These are phyloP conservation scores for Novumbra hubbsi DNA, from an alignment of 2,797 vertebrate genomes.

Conservation along the genomic window DNA sequence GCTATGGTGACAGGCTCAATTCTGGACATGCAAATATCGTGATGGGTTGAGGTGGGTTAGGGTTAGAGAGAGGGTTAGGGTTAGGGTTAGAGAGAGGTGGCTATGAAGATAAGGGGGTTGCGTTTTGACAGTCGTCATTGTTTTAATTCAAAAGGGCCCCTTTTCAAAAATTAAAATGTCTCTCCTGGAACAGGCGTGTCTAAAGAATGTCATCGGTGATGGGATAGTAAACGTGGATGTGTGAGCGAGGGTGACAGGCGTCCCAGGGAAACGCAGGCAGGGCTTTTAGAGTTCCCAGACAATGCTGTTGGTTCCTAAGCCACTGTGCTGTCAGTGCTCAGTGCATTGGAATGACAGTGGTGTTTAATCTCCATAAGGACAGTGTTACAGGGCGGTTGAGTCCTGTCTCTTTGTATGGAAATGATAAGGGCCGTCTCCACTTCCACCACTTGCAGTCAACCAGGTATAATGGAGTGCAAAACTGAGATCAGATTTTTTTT, in stretches of 20 bases:
- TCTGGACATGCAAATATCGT: slow-evolving; percentile 20
- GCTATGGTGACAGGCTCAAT: slow-evolving; percentile 40
- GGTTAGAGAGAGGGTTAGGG: slow-evolving; percentile 27
- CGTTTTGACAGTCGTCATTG: slow-evolving; percentile 44
- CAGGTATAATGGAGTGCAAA: background rate
- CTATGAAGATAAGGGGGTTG: slow-evolving; percentile 31
- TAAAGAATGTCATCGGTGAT: slow-evolving; percentile 34
- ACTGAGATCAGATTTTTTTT: background rate
- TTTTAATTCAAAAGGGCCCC: slow-evolving; percentile 44
- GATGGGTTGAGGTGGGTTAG: slow-evolving; percentile 5
- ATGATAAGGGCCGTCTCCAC: background rate
- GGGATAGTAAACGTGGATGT: slow-evolving; percentile 15
- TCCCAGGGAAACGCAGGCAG: slow-evolving; percentile 16
- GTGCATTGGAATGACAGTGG: background rate
- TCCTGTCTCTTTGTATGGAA: background rate
- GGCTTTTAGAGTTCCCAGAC: slow-evolving; percentile 29
- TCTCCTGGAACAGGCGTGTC: slow-evolving; percentile 20
- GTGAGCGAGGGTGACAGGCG: slow-evolving; percentile 33
- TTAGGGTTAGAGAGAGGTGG: slow-evolving; percentile 27
- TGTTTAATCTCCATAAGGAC: slow-evolving; percentile 6
- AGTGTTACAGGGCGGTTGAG: background rate
- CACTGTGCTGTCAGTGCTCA: background rate
- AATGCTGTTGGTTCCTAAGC: slow-evolving; percentile 18
- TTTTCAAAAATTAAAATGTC: slow-evolving; percentile 40
- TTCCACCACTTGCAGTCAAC: background rate